Evolutionary conservation across 35 echinoderm and acorn worm genomes (phyloP), one percentile per base, ranked within the genome.

Genomic region (Hemicentrotus pulcherrimus): DNA sequence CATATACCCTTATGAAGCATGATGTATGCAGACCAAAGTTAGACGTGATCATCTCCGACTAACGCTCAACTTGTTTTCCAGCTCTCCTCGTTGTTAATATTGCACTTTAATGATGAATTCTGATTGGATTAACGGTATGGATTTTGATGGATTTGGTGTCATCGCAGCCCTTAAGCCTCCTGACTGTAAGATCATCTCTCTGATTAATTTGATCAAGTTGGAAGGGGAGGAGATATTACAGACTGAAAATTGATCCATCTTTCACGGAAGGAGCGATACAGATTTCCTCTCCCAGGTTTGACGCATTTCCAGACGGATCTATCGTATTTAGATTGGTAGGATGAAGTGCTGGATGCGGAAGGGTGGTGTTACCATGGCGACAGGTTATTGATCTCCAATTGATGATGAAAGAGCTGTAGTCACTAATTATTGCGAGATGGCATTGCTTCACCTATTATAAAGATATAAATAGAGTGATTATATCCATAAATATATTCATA

Each of bases 71-170:
- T 28, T 18, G 28, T 78, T 55, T 10, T 78, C 65, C 22, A n/a
- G 19, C 19, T 78, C 28, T 78, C 65, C 65, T 78, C 28, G 61
- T n/a, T 71, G 65, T 78, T 78, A 78, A 78, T 78, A 78, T 78
- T 78, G 65, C 65, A 78, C 65, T 78, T 78, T 78, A 28, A 78
- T 78, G 22, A 78, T 78, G 65, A 78, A n/a, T 78, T 78, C 6
- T 78, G 65, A 78, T 78, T 78, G 65, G 65, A 78, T 78, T 78
- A 78, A 78, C 65, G 65, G 65, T 24, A 78, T 78, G 65, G 65
- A 78, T 78, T 78, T 78, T 78, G 65, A 78, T 78, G 65, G 65
- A 78, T 78, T 78, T 28, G 28, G 65, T 78, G 65, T 78, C 65
- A 78, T 7, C 8, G 22, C 19, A 28, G 65, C 65, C 24, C 28